Evolutionary conservation across 2,888 invertebrate species (phyloP), one percentile per base, ranked within the genome.

Genomic region (Agrotis puta): DNA sequence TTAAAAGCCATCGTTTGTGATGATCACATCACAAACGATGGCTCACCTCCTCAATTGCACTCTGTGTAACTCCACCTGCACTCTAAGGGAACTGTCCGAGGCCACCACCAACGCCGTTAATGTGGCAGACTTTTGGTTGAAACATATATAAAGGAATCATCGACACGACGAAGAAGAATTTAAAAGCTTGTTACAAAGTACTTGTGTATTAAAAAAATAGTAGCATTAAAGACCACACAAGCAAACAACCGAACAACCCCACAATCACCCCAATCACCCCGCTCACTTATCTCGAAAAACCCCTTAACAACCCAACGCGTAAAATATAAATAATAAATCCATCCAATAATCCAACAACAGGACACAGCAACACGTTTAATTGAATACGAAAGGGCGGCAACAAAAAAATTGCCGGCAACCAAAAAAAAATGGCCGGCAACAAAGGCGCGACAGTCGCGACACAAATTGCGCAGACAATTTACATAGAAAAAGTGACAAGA

Each of bases 401-500:
- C 82, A 65, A 76, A 81, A 77, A 77, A 79, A 79, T 70, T 57
- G 62, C 77, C 39, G 22, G 72, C 78, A 61, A 83, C 79, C 24
- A 54, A 54, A 82, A 85, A 83, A 84, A 85, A 85, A 80, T 82
- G 20, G 80, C 84, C 39, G 7, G 59, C 76, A 53, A 84, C 85
- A 85, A 84, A 79, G 78, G 77, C 48, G 63, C 79, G 64, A 90
- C 87, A 87, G 88, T 79, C 83, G 87, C 86, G 87, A 92, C 94
- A 94, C 95, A 95, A 95, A 95, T 95, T 95, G 94, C 93, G 86
- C 82, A 81, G 84, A 87, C 91, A 86, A 94, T 95, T 95, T 95
- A 95, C 94, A 95, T 95, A 94, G 93, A 93, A 93, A 94, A 94
- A 94, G 92, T 93, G 94, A 94, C 94, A 93, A 90, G 89, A 85